These are phyloP conservation scores for Harpalus rubripes DNA, from an alignment of 2,888 invertebrate species.

Conservation along the genomic window DNA sequence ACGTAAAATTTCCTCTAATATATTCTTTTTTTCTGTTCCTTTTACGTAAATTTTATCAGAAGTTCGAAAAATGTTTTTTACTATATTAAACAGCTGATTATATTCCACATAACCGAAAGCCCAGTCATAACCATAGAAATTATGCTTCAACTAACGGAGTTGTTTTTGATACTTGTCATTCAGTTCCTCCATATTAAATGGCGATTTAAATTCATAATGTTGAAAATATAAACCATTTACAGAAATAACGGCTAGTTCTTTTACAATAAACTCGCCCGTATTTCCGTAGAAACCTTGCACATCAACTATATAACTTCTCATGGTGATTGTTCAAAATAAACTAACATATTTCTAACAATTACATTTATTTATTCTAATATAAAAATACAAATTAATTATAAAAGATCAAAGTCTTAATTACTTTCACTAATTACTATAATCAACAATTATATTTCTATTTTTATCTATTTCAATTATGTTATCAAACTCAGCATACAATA, in stretches of 20 bases:
- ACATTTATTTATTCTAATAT: background rate
- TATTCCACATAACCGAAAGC: background rate
- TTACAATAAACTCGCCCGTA: background rate
- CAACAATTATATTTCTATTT: too few relatives aligned
- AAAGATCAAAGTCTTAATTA: too few relatives aligned
- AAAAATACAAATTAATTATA: too few relatives aligned
- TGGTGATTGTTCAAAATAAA: background rate
- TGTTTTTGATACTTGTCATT: background rate
- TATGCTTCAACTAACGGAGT: background rate
- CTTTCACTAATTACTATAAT: too few relatives aligned
- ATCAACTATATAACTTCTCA: constrained; percentile 1
- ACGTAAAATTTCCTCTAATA: background rate
- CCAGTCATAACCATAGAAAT: background rate
- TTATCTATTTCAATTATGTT: too few relatives aligned
- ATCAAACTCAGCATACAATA: too few relatives aligned
- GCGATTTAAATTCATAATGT: background rate
- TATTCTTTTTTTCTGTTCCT: constrained; percentile 10
- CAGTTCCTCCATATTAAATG: background rate
- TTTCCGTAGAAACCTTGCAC: constrained; percentile 24
- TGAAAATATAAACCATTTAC: constrained; percentile 2
- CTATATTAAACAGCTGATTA: background rate
- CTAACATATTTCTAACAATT: background rate
- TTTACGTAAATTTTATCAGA: constrained; percentile 4
- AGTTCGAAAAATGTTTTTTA: background rate
- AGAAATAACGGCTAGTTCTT: background rate